Base-by-base conservation (phyloP, 2,113 vertebrate genomes). In the Eurystomus gularis region DNA sequence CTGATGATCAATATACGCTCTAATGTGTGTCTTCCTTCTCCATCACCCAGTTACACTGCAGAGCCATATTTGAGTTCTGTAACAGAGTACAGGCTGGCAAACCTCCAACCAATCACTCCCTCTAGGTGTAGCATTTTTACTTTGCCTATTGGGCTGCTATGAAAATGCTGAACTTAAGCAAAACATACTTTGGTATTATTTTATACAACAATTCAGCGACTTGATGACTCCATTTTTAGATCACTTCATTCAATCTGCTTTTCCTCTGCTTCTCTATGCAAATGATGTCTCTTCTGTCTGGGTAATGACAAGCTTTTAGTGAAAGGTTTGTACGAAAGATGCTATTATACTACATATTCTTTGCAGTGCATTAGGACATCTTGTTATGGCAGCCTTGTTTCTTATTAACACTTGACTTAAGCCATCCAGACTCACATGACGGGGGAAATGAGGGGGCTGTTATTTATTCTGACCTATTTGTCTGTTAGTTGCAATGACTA, bases 291-390 rank as follows among this genome's bases (percentile, higher is more conserved):
- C 62, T 87, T 88, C 94, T 86, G 91, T 75, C 90, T 94, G 90
- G 65, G 65, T 94, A 96, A 93, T 82, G 91, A 94, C 88, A 92
- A 86, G 88, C 82, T 94, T 96, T 96, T 94, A 94, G 90, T 28
- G 85, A 86, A 54, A 90, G 71, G 65, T 87, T 80, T 55, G 37
- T 72, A 82, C 42, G 62, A 82, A 85, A 86, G 77, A 89, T 54
- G 86, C 80, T 80, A 57, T 97, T 96, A 86, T 64, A 57, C 81
- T 82, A 54, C 86, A 7, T 77, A 58, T 69, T 93, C 62, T 72
- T 88, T 48, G 77, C 83, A 61, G 62, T 61, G 81, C 81, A 65
- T 82, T 54, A 85, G 70, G 90, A 70, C 93, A 84, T 85, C 70
- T 91, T 85, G 70, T 87, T 87, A 62, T 83, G 92, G 88, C 84